Conservation (phyloP, 2,113 vertebrate genomes). For the Microcebus griseorufus region DNA sequence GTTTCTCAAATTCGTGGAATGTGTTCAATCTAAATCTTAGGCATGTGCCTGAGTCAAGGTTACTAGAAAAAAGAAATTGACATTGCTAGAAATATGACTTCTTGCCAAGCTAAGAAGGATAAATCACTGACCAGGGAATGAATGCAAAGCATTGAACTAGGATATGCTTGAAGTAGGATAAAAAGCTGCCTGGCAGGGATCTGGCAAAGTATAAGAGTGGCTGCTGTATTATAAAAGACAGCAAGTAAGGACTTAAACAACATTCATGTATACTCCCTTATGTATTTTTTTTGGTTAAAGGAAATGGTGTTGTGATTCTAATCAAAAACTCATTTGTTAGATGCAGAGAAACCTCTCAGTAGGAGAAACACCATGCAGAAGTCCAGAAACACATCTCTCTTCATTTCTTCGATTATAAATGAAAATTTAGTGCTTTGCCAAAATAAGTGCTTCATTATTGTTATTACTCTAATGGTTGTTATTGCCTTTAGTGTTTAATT, state of each 20-base stretch:
- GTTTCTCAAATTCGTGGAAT: conserved; percentile 26
- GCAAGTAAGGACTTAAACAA: conserved; percentile 12
- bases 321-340: conserved; percentile 55
- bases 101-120: conserved; percentile 68
- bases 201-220: conserved; percentile 26
- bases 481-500: not conserved
- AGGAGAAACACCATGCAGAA: conserved; percentile 29
- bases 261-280: not conserved
- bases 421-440: conserved; percentile 17
- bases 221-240: conserved; percentile 23
- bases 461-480: not conserved
- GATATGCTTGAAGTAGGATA: conserved; percentile 11
- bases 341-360: conserved; percentile 33
- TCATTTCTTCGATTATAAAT: conserved; percentile 10
- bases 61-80: conserved; percentile 67
- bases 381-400: conserved; percentile 27
- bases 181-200: conserved; percentile 30
- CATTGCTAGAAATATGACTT: conserved; percentile 54
- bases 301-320: conserved; percentile 47
- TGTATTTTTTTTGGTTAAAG: not conserved
- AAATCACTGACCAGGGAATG: conserved; percentile 56
- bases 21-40: conserved; percentile 70
- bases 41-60: conserved; percentile 60
- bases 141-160: conserved; percentile 40
- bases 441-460: not conserved